A percentile compares a stretch with the other conserved stretches of the same genome.
phyloP scores from a whole-genome alignment of 2,888 invertebrate species.

The Falcaria lacertinaria region DNA sequence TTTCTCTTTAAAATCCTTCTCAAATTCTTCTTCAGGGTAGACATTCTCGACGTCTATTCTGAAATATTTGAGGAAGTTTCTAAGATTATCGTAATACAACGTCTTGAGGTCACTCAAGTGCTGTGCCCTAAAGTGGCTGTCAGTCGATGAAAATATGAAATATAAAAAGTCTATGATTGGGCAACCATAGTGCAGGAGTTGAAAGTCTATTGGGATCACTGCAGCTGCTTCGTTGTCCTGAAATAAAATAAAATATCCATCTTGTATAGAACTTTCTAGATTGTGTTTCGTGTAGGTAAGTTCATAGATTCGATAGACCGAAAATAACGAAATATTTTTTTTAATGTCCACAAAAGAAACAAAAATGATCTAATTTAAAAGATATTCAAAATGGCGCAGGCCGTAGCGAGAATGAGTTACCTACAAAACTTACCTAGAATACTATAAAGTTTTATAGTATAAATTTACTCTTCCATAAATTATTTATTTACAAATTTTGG shows the following conservation, averaged over 20 bases:
- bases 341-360: no score
- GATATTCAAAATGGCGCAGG: no score
- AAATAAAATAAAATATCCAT: constrained; percentile 13
- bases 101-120: constrained; percentile 36
- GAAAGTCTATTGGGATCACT: constrained; percentile 42
- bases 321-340: no score
- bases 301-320: neutral
- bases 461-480: no score
- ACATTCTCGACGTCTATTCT: constrained; percentile 28
- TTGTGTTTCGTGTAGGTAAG: no score
- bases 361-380: no score
- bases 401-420: no score
- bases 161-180: constrained; percentile 41
- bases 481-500: no score
- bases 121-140: constrained; percentile 34
- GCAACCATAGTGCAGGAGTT: constrained; percentile 35
- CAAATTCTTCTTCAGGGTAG: constrained; percentile 36
- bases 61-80: constrained; percentile 34
- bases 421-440: no score
- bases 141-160: constrained; percentile 37
- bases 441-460: no score
- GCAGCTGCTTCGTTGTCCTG: constrained; percentile 35
- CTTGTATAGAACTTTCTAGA: no score
- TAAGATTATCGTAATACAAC: constrained; percentile 35
- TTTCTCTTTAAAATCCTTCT: constrained; percentile 30